phyloP scores from a whole-genome alignment of 2,888 invertebrate species.

The Caenorhabditis doughertyi region DNA sequence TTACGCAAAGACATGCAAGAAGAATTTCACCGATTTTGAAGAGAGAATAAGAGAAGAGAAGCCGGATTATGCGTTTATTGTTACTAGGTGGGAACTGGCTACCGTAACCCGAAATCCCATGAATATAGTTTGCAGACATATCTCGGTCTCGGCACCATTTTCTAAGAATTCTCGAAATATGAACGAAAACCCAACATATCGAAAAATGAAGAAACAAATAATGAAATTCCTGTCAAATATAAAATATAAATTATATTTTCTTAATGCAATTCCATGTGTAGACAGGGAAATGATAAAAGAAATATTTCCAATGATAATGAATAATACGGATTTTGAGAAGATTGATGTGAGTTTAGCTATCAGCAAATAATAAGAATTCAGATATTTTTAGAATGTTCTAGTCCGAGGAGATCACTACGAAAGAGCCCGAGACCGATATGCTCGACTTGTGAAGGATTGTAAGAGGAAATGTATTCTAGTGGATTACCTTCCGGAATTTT shows the following conservation, averaged over 20 bases:
- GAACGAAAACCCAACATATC: background rate
- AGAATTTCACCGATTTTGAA: slow-evolving; percentile 1
- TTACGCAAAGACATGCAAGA: too few relatives aligned
- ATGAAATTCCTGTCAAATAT: slow-evolving; percentile 5
- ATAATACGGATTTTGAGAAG: background rate
- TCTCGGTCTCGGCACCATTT: background rate
- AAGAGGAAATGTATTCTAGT: background rate
- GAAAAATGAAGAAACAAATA: slow-evolving; percentile 7
- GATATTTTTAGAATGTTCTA: background rate
- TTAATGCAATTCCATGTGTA: background rate
- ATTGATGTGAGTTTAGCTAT: slow-evolving; percentile 5
- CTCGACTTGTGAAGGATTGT: slow-evolving; percentile 12
- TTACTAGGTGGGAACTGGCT: slow-evolving; percentile 2
- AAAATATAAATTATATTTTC: slow-evolving; percentile 11
- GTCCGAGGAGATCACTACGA: slow-evolving; percentile 1
- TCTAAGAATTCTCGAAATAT: background rate
- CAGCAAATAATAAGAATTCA: background rate
- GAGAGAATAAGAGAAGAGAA: slow-evolving; percentile 8
- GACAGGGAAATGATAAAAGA: background rate
- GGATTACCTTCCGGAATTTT: slow-evolving; percentile 8
- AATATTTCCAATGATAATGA: background rate
- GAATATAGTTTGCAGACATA: background rate
- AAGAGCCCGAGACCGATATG: background rate
- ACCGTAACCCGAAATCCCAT: too few relatives aligned
- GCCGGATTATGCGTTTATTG: slow-evolving; percentile 4